Base-by-base conservation (phyloP, 2,113 vertebrate species). In the Cygnus buccinator region DNA sequence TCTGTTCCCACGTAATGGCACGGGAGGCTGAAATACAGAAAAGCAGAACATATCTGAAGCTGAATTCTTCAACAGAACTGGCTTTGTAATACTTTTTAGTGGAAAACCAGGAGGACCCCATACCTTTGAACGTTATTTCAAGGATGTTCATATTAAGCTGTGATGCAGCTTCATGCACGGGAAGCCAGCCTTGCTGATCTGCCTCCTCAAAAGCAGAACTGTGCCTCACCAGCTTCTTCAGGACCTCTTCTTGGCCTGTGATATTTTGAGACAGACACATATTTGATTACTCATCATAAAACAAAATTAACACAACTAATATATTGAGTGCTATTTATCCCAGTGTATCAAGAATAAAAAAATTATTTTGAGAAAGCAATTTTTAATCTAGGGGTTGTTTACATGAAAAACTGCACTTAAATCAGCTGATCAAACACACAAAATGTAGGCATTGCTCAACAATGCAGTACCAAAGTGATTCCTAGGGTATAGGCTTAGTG, bases 71-170 rank as follows among this genome's bases (percentile, higher is more conserved):
- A 52, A 48, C 41, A 72, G 50, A 82, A 20, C n/a, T 2, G 4
- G 25, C n/a, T 74, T 31, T 16, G n/a, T 62, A 70, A 66, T 91
- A 58, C 18, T 14, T 83, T 54, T 13, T 84, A 15, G 15, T 73
- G 20, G 50, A 33, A 92, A 90, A 44, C 15, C 50, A 52, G 16
- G 52, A 55, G 17, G 18, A 65, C 20, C 63, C 57, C 4, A 11
- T 95, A 99, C 99, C 98, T 97, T 98, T 98, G 83, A 99, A 98
- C 58, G 98, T 98, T 4, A 99, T 98, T 97, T 99, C 98, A 65
- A 99, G 97, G 81, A 99, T 98, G 44, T 89, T 98, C 92, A 94
- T 99, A 65, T 98, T 98, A 31, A 95, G 74, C 71, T 99, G 98
- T 18, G 98, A 98, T 19, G 99, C 98, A 75, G 99, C 99, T 96